These are phyloP conservation scores for Ectropis grisescens DNA, from an alignment of 1,140 invertebrate genomes.

Conservation along the genomic window DNA sequence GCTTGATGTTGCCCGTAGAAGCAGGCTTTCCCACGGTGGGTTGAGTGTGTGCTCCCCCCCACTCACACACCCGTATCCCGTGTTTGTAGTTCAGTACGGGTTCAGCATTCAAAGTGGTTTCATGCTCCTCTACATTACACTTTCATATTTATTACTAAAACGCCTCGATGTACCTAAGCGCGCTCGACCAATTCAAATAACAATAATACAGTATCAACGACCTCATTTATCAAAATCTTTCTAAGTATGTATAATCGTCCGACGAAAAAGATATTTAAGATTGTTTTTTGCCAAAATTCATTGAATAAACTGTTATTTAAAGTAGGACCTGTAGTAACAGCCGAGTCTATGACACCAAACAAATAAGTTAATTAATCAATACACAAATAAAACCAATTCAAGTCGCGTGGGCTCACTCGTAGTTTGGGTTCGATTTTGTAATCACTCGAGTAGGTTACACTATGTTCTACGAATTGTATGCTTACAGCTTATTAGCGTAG, in stretches of 20 bases:
- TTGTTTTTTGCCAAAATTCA: no score
- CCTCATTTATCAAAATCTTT: no score
- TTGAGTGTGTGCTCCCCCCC: conserved; percentile 30
- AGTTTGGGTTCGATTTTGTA: no score
- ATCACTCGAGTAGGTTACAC: no score
- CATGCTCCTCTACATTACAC: conserved; percentile 55
- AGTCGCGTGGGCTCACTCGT: no score
- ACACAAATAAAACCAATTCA: conserved; percentile 7
- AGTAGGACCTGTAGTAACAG: no score
- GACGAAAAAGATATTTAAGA: no score
- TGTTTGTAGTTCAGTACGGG: conserved; percentile 57
- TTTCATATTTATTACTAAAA: conserved; percentile 61
- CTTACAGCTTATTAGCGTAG: no score
- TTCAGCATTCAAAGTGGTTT: conserved; percentile 59
- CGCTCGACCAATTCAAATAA: conserved; percentile 4
- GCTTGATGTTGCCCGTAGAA: conserved; percentile 27
- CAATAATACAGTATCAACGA: neutral
- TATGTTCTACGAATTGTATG: no score
- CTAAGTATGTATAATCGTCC: no score
- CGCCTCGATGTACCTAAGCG: conserved; percentile 33
- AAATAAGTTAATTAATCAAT: conserved; percentile 50
- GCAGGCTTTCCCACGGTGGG: conserved; percentile 52
- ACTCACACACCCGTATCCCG: conserved; percentile 23
- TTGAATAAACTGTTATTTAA: no score
- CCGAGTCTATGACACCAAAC: conserved; percentile 24